Base-by-base conservation (phyloP, 2,888 invertebrate genomes). In the Onchidella celtica region DNA sequence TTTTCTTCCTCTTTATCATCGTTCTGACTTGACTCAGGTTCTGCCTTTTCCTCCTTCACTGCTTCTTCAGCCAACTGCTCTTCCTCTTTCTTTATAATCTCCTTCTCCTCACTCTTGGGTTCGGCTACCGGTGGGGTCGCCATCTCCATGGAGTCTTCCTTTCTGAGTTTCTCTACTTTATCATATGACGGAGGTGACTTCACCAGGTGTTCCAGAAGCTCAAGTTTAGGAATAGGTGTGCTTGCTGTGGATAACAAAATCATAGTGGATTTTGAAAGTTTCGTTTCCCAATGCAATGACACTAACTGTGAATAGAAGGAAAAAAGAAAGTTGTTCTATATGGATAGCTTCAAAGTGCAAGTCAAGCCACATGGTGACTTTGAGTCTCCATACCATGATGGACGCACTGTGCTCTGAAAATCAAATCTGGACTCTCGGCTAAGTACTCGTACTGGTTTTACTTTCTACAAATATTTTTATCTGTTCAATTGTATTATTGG, bases 101-200 rank as follows among this genome's bases (percentile, higher is more conserved):
- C 40, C 29, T 70, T n/a, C 29, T 32, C 6, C 63, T 70, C 24
- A 27, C 47, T 36, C 47, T 70, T 47, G 38, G 34, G n/a, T n/a
- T n/a, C n/a, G n/a, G n/a, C n/a, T n/a, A n/a, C n/a, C n/a, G 27
- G 27, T 14, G 27, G 11, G 27, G 32, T 27, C 34, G 11, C 59
- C 36, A 14, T n/a, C 2, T 59, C 17, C 69, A 69, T 36, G n/a
- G 61, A 59, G 4, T 40, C 68, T 0, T 40, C 66, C 24, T 24
- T 55, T 24, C 57, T 69, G 59, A 40, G 29, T 70, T 93, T 91
- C 77, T 87, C 94, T 94, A 4, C 94, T 85, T 66, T 90, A 72
- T 65, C 21, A 21, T 65, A 11, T 6, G 38, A 38, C 2, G 79
- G 47, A 24, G 73, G 79, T 6, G 73, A 47, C 38, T 63, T 40